These are phyloP conservation scores for Panthera uncia DNA, from an alignment of 2,113 vertebrate genomes.

Conservation along the genomic window DNA sequence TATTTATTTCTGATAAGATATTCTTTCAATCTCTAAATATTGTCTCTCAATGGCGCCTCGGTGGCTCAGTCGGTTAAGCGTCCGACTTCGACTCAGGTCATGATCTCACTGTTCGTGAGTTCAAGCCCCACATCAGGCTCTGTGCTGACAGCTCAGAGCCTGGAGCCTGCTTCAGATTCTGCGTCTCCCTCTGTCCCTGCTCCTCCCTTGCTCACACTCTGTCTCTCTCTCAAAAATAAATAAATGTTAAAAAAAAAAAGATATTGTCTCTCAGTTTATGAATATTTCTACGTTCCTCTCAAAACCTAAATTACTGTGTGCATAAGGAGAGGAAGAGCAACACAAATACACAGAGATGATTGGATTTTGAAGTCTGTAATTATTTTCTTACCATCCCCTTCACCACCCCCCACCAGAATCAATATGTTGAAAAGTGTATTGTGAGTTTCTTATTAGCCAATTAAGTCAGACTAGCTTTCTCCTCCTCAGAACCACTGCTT, in stretches of 20 bases:
- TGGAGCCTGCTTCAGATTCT: too few species aligned
- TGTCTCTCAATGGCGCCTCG: not conserved
- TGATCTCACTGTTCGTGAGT: too few species aligned
- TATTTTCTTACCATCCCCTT: not conserved
- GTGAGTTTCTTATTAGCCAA: slow-evolving; percentile 48
- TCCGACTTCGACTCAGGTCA: too few species aligned
- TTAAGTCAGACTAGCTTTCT: not conserved
- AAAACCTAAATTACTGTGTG: slow-evolving; percentile 52
- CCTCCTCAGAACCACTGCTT: not conserved
- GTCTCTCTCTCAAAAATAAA: too few species aligned
- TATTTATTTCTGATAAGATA: slow-evolving; percentile 40
- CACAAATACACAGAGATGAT: slow-evolving; percentile 29
- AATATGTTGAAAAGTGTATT: not conserved
- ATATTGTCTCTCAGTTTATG: not conserved
- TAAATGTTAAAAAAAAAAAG: not conserved
- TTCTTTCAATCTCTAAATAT: slow-evolving; percentile 19
- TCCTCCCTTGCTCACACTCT: too few species aligned
- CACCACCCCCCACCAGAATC: not conserved
- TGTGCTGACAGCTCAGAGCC: too few species aligned
- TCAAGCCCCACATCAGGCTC: too few species aligned
- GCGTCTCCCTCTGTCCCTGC: too few species aligned
- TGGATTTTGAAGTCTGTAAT: slow-evolving; percentile 56
- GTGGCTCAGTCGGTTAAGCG: too few species aligned
- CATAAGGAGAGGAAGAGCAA: not conserved
- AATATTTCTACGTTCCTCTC: slow-evolving; percentile 18